Conservation (phyloP, 1,140 invertebrate genomes). For the Camponotus vicinus region DNA sequence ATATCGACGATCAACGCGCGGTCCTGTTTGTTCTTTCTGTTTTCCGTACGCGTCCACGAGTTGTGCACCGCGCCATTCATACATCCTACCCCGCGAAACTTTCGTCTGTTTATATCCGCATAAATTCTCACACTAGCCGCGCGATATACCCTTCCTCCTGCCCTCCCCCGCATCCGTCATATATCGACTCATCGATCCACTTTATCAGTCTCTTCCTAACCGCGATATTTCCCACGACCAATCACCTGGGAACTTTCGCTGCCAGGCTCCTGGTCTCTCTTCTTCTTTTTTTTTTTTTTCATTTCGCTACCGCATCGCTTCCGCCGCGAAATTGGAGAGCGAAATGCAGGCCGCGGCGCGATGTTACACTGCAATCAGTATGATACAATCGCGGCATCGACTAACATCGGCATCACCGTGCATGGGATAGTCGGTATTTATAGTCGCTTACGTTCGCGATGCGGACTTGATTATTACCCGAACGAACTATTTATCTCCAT, state of each 20-base stretch:
- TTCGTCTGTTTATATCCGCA: constrained; percentile 62
- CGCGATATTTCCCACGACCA: constrained; percentile 76
- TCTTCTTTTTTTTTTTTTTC: constrained; percentile 11
- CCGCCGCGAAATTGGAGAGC: constrained; percentile 51
- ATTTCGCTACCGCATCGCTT: constrained; percentile 23
- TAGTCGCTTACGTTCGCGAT: constrained; percentile 56
- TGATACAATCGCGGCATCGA: constrained; percentile 58
- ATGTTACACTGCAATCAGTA: constrained; percentile 57
- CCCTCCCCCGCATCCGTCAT: constrained; percentile 17
- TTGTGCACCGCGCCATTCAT: constrained; percentile 28
- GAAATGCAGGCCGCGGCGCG: constrained; percentile 47
- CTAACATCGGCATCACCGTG: constrained; percentile 41
- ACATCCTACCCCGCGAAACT: constrained; percentile 52
- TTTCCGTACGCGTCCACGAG: constrained; percentile 44
- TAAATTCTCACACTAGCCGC: constrained; percentile 65
- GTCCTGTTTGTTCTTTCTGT: constrained; percentile 54
- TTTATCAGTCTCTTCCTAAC: constrained; percentile 75
- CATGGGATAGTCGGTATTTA: constrained; percentile 56
- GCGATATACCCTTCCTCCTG: constrained; percentile 57
- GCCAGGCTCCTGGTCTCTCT: constrained; percentile 39
- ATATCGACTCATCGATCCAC: constrained; percentile 74
- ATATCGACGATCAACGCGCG: constrained; percentile 49
- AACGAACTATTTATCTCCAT: constrained; percentile 49
- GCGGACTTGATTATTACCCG: constrained; percentile 51
- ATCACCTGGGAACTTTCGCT: constrained; percentile 72